These are phyloP conservation scores for Schrankia costaestrigalis DNA, from an alignment of 2,888 invertebrate species.

Conservation along the genomic window DNA sequence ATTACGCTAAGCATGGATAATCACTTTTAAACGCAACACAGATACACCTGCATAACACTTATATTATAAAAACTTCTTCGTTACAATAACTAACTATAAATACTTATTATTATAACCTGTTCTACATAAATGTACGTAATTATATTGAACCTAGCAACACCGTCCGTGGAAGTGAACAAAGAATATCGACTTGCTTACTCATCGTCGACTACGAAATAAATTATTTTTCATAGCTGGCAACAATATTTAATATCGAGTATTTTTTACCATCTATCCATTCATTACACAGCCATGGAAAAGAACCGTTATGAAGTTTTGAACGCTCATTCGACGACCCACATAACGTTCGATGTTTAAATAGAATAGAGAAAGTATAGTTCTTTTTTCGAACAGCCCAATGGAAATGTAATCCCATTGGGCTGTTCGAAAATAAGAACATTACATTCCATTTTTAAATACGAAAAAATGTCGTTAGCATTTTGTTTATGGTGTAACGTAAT, in stretches of 20 bases:
- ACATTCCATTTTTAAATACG: conserved; percentile 26
- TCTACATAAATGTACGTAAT: too few relatives aligned
- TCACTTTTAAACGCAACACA: too few relatives aligned
- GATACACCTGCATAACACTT: too few relatives aligned
- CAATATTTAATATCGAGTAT: conserved; percentile 13
- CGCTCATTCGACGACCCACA: conserved; percentile 25
- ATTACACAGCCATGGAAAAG: conserved; percentile 23
- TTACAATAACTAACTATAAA: too few relatives aligned
- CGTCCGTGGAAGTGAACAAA: too few relatives aligned
- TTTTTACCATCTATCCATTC: conserved; percentile 14
- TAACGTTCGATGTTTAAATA: conserved; percentile 29
- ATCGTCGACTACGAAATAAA: background rate
- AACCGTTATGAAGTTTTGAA: conserved; percentile 23
- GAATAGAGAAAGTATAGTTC: conserved; percentile 30
- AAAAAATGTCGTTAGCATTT: conserved; percentile 21
- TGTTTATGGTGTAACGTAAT: conserved; percentile 26
- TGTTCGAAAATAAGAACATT: conserved; percentile 11
- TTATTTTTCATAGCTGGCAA: conserved; percentile 4
- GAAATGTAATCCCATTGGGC: too few relatives aligned
- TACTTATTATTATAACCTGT: too few relatives aligned
- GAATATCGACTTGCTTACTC: conserved; percentile 2
- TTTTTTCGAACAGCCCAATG: conserved; percentile 22
- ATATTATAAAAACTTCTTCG: too few relatives aligned
- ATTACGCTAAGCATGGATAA: too few relatives aligned
- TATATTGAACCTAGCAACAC: too few relatives aligned